Percentiles rank a stretch among this genome's conserved stretches.
These are phyloP conservation scores for Hylyphantes graminicola DNA, from an alignment of 1,140 invertebrate genomes.

Conservation along the genomic window DNA sequence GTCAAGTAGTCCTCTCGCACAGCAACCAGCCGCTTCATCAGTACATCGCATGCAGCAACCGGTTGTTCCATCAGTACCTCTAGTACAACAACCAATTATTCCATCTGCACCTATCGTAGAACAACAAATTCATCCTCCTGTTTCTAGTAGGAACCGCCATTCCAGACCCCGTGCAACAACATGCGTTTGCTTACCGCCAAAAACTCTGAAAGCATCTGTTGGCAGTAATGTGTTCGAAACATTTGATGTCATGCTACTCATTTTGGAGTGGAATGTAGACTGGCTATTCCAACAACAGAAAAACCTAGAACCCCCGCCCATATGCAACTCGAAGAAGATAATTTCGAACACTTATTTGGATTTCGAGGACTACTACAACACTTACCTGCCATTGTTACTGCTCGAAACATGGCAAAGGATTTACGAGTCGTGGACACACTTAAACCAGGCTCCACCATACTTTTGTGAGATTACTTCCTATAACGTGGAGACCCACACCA, in stretches of 20 bases:
- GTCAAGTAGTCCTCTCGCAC: no score
- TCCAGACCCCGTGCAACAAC: not conserved
- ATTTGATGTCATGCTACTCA: conserved; percentile 24
- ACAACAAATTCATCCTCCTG: not conserved
- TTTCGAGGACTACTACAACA: conserved; percentile 46
- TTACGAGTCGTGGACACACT: conserved; percentile 45
- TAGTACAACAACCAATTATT: not conserved
- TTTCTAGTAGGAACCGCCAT: not conserved
- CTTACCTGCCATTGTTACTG: conserved; percentile 42
- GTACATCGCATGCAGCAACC: no score
- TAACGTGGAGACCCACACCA: not conserved
- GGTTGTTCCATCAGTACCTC: no score
- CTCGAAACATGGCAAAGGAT: conserved; percentile 56
- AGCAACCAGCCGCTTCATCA: no score
- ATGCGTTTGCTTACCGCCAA: conserved; percentile 43
- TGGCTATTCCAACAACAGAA: conserved; percentile 47
- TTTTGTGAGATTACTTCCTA: conserved; percentile 29
- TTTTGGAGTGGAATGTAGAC: conserved; percentile 53
- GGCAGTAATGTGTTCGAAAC: conserved; percentile 23
- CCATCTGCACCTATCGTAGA: not conserved
- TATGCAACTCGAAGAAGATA: conserved; percentile 15
- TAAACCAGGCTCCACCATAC: conserved; percentile 17
- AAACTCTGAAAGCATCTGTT: conserved; percentile 24
- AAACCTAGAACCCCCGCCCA: conserved; percentile 37
- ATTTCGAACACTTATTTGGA: conserved; percentile 13